Percentiles rank a stretch among this genome's conserved stretches.
Conservation (phyloP, 2,888 invertebrate species). For the Helobdella robusta region DNA sequence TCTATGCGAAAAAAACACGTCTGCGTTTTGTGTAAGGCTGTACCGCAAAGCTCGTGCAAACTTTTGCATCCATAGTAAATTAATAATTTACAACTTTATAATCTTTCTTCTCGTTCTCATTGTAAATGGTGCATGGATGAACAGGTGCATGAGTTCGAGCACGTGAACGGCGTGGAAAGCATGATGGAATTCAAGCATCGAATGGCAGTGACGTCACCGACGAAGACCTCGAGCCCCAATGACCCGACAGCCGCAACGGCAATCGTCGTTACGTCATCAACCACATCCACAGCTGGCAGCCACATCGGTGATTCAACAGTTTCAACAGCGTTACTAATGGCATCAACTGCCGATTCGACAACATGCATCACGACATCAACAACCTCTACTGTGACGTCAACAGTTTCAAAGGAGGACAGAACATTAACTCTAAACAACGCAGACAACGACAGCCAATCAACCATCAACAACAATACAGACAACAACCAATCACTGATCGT, state of each 20-base stretch:
- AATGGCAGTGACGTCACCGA: neutral
- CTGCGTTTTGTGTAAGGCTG: too few species aligned
- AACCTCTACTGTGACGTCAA: neutral
- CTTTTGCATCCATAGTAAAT: too few species aligned
- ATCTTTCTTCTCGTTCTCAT: too few species aligned
- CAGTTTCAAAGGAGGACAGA: neutral
- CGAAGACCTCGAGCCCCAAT: neutral
- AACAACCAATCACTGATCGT: too few species aligned
- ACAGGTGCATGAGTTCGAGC: constrained; percentile 36
- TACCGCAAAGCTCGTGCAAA: too few species aligned
- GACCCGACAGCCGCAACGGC: neutral
- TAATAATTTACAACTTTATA: too few species aligned
- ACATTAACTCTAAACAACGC: neutral
- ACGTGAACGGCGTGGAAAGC: constrained; percentile 32
- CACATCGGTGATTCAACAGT: too few species aligned
- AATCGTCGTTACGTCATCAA: neutral
- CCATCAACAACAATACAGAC: neutral
- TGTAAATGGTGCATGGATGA: too few species aligned
- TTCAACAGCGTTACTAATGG: neutral
- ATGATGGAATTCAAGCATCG: constrained; percentile 30
- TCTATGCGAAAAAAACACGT: too few species aligned
- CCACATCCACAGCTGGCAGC: neutral
- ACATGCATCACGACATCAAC: neutral
- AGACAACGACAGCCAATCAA: neutral
- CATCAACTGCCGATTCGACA: neutral